A percentile compares a stretch with the other conserved stretches of the same genome.
These are phyloP conservation scores for Pardalotus punctatus DNA, from an alignment of 2,113 vertebrate species.

Conservation along the genomic window DNA sequence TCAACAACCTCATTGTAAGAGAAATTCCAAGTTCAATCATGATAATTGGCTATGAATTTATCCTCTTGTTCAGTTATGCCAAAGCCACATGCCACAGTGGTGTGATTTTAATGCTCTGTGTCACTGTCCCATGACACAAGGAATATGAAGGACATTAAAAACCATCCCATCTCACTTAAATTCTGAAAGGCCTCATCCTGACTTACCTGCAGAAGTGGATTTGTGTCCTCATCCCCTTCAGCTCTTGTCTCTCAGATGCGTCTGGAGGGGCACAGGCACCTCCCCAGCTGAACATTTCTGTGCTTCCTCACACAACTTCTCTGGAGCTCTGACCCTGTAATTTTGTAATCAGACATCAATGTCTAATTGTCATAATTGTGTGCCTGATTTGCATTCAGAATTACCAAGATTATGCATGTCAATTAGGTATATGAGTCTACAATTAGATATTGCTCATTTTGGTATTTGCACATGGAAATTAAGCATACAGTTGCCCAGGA, in stretches of 20 bases:
- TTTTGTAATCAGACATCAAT: slow-evolving; percentile 50
- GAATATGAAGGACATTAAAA: neutral
- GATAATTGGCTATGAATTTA: neutral
- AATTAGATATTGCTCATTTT: slow-evolving; percentile 12
- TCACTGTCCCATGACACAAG: neutral
- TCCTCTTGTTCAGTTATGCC: neutral
- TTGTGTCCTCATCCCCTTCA: neutral
- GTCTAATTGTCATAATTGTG: slow-evolving; percentile 55
- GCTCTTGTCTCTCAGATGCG: neutral
- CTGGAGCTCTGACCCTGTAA: slow-evolving; percentile 9
- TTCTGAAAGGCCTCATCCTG: neutral
- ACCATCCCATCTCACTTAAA: neutral
- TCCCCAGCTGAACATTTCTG: neutral
- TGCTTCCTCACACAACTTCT: neutral
- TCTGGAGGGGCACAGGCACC: neutral
- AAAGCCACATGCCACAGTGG: neutral
- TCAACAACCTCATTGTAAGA: neutral
- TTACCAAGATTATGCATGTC: slow-evolving; percentile 30
- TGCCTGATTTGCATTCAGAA: slow-evolving; percentile 31
- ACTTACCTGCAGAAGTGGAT: neutral
- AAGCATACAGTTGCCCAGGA: neutral
- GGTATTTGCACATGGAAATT: slow-evolving; percentile 1
- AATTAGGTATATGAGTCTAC: slow-evolving; percentile 20
- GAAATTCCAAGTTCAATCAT: neutral
- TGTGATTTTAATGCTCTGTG: neutral